Conservation (phyloP, 2,888 invertebrate genomes). For the Maniola hyperantus region DNA sequence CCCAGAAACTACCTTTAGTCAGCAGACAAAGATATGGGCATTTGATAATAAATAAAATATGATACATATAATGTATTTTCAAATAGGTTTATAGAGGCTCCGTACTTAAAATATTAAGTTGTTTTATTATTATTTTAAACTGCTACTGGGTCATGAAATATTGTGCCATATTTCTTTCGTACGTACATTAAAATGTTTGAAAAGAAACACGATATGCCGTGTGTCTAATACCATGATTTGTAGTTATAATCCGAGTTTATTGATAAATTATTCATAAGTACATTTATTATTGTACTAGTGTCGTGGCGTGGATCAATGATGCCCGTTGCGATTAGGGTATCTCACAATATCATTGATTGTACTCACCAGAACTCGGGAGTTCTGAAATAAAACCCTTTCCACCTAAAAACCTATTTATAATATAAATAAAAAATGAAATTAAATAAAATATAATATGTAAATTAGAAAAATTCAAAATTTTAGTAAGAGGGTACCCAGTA, state of each 20-base stretch:
- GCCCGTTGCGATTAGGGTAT: constrained; percentile 8
- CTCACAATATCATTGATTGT: neutral
- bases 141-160: constrained; percentile 28
- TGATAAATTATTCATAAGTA: constrained; percentile 26
- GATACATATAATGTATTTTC: constrained; percentile 18
- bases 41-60: constrained; percentile 3
- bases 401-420: neutral
- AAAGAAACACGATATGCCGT: constrained; percentile 30
- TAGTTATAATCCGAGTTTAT: constrained; percentile 30
- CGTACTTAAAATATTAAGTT: constrained; percentile 11
- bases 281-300: constrained; percentile 21
- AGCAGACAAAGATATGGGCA: constrained; percentile 3
- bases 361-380: neutral
- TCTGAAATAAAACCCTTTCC: neutral
- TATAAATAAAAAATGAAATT: neutral
- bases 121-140: constrained; percentile 17
- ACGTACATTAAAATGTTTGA: constrained; percentile 25
- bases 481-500: neutral
- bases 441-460: neutral
- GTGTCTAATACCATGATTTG: constrained; percentile 34
- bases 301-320: constrained; percentile 5
- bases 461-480: neutral
- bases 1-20: neutral
- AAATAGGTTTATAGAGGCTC: constrained; percentile 21
- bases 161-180: constrained; percentile 27